Evolutionary conservation across 92 coral and sea anemone species (phyloP), one percentile per base, ranked within the genome.

Genomic region (Muricea muricata): DNA sequence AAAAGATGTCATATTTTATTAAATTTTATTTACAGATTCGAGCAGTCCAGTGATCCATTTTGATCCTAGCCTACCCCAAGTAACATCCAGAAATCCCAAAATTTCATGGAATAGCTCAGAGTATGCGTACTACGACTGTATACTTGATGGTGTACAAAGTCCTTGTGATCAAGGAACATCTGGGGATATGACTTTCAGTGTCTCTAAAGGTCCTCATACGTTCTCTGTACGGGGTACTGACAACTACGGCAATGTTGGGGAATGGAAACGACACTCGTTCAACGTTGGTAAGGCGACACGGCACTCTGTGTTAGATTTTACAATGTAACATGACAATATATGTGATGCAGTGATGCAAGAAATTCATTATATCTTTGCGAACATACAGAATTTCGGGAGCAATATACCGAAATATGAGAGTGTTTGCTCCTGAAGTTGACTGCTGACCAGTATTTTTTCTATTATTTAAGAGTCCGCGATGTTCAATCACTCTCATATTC

Each of bases 221-320:
- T 78, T 78, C 83, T 56, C 34, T 8, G 83, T 78, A 18, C 70
- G 83, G 13, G 83, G 83, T n/a, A 78, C 83, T 50, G 83, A 78
- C 7, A 34, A 15, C 8, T 14, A 31, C 1, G 54, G 45, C 18
- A 78, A 78, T 58, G 71, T 78, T 34, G 83, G 83, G 1, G 70
- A 58, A 9, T 78, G 83, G 83, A 40, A 33, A n/a, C 65, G 26
- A 0, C 35, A 55, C 83, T 17, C 48, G 0, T 78, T 78, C 39
- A 56, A 32, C 12, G 83, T 40, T 57, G 83, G 83, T 78, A 78
- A 56, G 82, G 20, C 26, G 17, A 70, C n/a, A n/a, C n/a, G n/a
- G n/a, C n/a, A n/a, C n/a, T n/a, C 0, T 39, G 13, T 34, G 18
- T 17, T 52, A 52, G 1, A 48, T 48, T 48, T 48, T 3, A 48